phyloP scores from a whole-genome alignment of 2,797 vertebrate species.

The Mus minutoides region DNA sequence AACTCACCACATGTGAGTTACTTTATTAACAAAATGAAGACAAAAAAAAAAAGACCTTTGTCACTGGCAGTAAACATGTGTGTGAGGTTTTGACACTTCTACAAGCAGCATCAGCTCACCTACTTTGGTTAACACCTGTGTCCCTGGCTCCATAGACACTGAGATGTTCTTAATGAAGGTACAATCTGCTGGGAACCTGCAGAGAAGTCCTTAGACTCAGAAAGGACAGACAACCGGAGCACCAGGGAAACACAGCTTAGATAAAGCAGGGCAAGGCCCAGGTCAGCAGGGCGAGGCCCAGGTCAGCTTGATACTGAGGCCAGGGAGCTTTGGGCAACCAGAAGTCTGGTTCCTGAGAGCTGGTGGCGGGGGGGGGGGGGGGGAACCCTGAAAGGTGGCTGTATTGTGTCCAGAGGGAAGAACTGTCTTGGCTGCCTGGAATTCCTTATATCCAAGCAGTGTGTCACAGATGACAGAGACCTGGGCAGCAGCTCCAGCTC shows the following conservation, averaged over 20 bases:
- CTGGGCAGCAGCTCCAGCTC: constrained; percentile 15
- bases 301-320: too few species aligned
- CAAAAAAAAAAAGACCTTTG: constrained; percentile 35
- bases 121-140: constrained; percentile 63
- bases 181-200: neutral
- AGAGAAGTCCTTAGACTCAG: neutral
- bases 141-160: neutral
- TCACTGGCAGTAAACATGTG: constrained; percentile 52
- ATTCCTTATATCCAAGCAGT: neutral
- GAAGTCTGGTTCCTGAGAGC: neutral
- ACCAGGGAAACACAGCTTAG: neutral
- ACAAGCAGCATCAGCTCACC: neutral
- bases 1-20: constrained; percentile 47
- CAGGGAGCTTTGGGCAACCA: neutral
- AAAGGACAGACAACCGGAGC: neutral
- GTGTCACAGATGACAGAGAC: neutral
- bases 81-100: constrained; percentile 75
- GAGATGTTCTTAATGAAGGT: neutral
- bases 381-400: neutral
- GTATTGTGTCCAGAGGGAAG: neutral
- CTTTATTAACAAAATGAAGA: constrained; percentile 62
- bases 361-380: neutral
- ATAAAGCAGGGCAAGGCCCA: neutral
- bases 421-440: neutral
- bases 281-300: neutral